These are phyloP conservation scores for Aeoliscus strigatus DNA, from an alignment of 2,797 vertebrate genomes.

Conservation along the genomic window DNA sequence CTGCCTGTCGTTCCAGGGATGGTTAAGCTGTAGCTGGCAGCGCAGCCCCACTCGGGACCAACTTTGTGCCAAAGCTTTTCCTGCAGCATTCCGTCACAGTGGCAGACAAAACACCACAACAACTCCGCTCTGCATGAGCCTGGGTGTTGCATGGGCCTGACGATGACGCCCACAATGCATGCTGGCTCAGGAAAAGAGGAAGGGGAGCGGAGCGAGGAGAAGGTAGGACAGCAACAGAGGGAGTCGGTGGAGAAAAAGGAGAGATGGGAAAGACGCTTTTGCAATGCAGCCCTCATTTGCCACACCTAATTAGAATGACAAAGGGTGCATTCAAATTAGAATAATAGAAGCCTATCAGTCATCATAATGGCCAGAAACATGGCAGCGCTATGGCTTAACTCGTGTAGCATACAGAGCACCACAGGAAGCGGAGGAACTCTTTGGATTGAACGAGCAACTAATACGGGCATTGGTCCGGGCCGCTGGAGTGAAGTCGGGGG, in stretches of 20 bases:
- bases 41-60: conserved; percentile 10
- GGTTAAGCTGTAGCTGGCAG: conserved; percentile 26
- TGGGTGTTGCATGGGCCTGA: conserved; percentile 26
- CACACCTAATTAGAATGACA: conserved; percentile 71
- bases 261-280: conserved; percentile 48
- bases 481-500: conserved; percentile 25
- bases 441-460: conserved; percentile 26
- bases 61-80: conserved; percentile 18
- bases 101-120: conserved; percentile 19
- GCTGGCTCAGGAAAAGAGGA: conserved; percentile 48
- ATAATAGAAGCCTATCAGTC: conserved; percentile 62
- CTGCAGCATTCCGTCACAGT: conserved; percentile 27
- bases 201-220: conserved; percentile 25
- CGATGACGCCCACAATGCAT: conserved; percentile 36
- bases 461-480: conserved; percentile 18
- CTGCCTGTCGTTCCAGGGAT: conserved; percentile 4
- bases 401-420: conserved; percentile 11
- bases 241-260: conserved; percentile 24
- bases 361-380: conserved; percentile 53
- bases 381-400: conserved; percentile 20
- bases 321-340: conserved; percentile 56
- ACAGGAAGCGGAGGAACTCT: conserved; percentile 15
- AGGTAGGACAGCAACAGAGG: conserved; percentile 16
- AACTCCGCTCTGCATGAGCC: conserved; percentile 28
- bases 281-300: conserved; percentile 50